Conservation (phyloP, 2,797 vertebrate species). For the Miichthys miiuy region DNA sequence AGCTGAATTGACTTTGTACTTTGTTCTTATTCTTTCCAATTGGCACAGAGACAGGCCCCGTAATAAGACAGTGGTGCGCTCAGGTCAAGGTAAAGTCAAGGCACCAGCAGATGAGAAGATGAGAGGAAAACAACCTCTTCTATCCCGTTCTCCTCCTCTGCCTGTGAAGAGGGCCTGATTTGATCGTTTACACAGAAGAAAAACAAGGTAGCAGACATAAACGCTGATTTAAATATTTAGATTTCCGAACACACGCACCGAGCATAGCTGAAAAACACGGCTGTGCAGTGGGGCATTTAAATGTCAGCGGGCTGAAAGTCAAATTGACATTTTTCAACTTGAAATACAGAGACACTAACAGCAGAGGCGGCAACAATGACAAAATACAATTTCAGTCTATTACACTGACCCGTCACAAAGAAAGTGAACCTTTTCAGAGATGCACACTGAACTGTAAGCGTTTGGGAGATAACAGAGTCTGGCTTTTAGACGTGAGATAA, state of each 20-base stretch:
- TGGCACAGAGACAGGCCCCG: conserved; percentile 53
- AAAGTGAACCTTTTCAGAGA: conserved; percentile 29
- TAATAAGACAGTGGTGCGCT: conserved; percentile 59
- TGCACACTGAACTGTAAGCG: background rate
- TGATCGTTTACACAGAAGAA: conserved; percentile 5
- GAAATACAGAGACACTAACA: conserved; percentile 10
- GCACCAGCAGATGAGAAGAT: conserved; percentile 51
- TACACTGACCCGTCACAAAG: conserved; percentile 39
- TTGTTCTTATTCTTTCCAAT: conserved; percentile 58
- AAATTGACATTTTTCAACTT: conserved; percentile 17
- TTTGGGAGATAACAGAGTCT: conserved; percentile 30
- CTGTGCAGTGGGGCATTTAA: conserved; percentile 13
- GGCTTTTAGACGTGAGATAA: conserved; percentile 48
- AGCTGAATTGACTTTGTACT: conserved; percentile 58
- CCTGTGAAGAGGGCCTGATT: conserved; percentile 2
- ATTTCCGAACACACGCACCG: background rate
- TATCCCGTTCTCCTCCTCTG: background rate
- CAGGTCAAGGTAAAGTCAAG: conserved; percentile 68
- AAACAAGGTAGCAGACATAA: conserved; percentile 15
- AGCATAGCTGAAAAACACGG: background rate
- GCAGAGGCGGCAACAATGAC: background rate
- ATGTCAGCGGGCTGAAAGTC: conserved; percentile 49
- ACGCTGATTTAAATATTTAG: conserved; percentile 40
- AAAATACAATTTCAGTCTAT: conserved; percentile 40
- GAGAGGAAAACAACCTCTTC: conserved; percentile 50